A percentile compares a stretch with the other conserved stretches of the same genome.
Conservation (phyloP, 2,113 vertebrate genomes). For the Callaeas wilsoni region DNA sequence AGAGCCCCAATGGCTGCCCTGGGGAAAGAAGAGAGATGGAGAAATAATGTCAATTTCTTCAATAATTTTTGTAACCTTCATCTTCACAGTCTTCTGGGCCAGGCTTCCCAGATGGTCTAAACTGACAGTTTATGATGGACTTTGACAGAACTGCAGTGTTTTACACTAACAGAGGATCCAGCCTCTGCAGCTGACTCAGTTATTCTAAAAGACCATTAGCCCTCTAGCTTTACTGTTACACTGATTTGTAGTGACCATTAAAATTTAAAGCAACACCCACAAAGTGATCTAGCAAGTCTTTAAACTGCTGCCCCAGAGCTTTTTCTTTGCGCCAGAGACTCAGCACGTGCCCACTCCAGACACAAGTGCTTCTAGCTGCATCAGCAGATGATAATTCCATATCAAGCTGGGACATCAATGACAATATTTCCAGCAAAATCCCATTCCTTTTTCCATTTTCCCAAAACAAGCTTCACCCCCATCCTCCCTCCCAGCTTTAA, state of each 20-base stretch:
- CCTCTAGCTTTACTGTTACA: conserved; percentile 20
- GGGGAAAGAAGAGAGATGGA: conserved; percentile 62
- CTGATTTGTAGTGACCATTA: conserved; percentile 35
- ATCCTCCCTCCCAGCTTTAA: background rate
- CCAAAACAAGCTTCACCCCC: background rate
- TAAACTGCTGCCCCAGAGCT: background rate
- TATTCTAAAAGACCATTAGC: conserved; percentile 18
- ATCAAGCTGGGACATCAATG: background rate
- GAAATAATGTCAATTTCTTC: conserved; percentile 50
- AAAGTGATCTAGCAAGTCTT: background rate
- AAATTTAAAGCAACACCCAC: conserved; percentile 6
- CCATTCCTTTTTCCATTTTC: background rate
- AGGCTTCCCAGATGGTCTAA: background rate
- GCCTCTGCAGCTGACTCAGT: background rate
- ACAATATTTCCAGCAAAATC: background rate
- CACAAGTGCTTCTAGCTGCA: background rate
- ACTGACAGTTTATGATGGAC: background rate
- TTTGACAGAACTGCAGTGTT: background rate
- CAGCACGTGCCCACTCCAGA: background rate
- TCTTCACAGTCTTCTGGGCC: background rate
- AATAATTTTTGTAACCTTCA: conserved; percentile 46
- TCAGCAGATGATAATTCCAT: background rate
- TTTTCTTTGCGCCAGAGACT: background rate
- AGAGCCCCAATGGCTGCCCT: conserved; percentile 87
- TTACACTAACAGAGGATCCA: background rate